Evolutionary conservation across 2,797 vertebrate genomes (phyloP).

Genomic region (Danio jaintianensis): DNA sequence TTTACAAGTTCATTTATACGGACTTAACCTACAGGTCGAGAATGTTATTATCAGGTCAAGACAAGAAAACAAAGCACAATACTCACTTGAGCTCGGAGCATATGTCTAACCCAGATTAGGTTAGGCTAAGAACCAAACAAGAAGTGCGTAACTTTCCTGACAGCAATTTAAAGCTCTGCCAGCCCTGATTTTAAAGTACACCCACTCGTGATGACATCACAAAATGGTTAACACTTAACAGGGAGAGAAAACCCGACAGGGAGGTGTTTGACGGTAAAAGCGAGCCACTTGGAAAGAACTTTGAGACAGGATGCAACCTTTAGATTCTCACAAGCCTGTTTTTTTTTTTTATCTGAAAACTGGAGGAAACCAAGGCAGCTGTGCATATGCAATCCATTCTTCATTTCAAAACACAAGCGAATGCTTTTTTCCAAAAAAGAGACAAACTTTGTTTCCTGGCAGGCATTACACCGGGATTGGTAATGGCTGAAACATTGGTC

Average conservation of each 20-base stretch:
- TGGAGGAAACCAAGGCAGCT: background rate
- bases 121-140: slow-evolving; percentile 11
- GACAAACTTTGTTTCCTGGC: slow-evolving; percentile 16
- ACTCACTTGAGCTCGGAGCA: slow-evolving; percentile 48
- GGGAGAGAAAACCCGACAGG: background rate
- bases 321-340: background rate
- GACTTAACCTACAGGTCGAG: background rate
- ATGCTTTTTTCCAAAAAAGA: background rate
- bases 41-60: slow-evolving; percentile 1
- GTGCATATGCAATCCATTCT: background rate
- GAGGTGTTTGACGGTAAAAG: slow-evolving; percentile 6
- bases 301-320: slow-evolving; percentile 21
- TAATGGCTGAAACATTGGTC: slow-evolving; percentile 8
- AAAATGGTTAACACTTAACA: slow-evolving; percentile 28
- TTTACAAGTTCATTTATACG: background rate
- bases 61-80: slow-evolving; percentile 3
- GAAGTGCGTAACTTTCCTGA: slow-evolving; percentile 38
- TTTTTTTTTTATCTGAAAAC: background rate
- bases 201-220: slow-evolving; percentile 59
- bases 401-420: slow-evolving; percentile 22
- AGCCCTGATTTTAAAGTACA: slow-evolving; percentile 56
- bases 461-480: background rate
- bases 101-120: slow-evolving; percentile 27
- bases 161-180: slow-evolving; percentile 52
- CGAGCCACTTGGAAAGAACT: background rate